Conservation (phyloP, 2,888 invertebrate species). For the Clostera curtula region DNA sequence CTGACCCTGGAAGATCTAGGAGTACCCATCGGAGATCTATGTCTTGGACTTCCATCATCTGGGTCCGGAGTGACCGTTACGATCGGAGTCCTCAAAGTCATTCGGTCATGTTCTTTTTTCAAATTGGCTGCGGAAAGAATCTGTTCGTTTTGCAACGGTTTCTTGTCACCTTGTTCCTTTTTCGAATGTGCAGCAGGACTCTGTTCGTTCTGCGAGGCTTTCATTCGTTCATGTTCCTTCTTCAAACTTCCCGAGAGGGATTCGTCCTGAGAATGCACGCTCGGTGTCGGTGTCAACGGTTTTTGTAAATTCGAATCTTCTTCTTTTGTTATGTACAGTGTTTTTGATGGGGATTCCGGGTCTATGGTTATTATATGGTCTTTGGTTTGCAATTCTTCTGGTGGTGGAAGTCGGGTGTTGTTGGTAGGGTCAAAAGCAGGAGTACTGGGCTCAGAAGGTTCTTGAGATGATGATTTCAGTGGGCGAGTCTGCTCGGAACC, state of each 20-base stretch:
- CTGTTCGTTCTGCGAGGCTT: too few relatives aligned
- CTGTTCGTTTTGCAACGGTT: conserved; percentile 40
- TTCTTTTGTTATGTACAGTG: conserved; percentile 47
- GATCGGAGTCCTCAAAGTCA: conserved; percentile 17
- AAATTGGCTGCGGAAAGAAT: conserved; percentile 55
- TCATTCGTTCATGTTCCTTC: too few relatives aligned
- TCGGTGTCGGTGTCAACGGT: conserved; percentile 54
- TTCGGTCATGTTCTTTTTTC: conserved; percentile 38
- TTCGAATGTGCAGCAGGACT: too few relatives aligned
- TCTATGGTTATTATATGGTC: conserved; percentile 53
- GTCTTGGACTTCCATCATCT: conserved; percentile 13
- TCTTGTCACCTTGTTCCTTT: conserved; percentile 5
- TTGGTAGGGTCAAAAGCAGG: conserved; percentile 36
- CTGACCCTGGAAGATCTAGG: conserved; percentile 48
- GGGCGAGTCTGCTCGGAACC: conserved; percentile 45
- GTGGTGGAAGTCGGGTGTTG: conserved; percentile 32
- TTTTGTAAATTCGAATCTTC: conserved; percentile 50
- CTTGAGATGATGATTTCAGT: conserved; percentile 44
- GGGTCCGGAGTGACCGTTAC: conserved; percentile 15
- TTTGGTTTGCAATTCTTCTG: conserved; percentile 37
- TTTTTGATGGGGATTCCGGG: conserved; percentile 44
- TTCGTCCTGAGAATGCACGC: conserved; percentile 30
- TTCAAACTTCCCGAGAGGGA: too few relatives aligned
- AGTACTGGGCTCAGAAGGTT: conserved; percentile 43
- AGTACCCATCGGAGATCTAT: conserved; percentile 21